Base-by-base conservation (phyloP, 2,888 invertebrate species). In the Thumatha senex region DNA sequence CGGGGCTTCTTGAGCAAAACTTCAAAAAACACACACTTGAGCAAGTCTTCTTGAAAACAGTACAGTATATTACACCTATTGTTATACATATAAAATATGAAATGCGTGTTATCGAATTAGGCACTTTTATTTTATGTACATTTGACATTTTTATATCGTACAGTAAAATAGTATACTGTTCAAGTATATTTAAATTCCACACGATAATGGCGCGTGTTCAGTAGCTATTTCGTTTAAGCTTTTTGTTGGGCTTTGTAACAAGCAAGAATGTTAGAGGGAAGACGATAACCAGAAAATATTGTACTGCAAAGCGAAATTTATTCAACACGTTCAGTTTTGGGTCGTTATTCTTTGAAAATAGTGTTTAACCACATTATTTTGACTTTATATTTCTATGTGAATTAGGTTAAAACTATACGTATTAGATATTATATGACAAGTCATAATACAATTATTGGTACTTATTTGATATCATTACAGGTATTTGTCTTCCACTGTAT, bases 201-300 rank as follows among this genome's bases (percentile, higher is more conserved):
- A 58, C 60, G 56, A 52, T 42, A 62, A 67, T 52, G 57, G 51
- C 63, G 74, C 77, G 76, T 77, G 74, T 68, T 74, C 63, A 74
- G 64, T 61, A 69, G 67, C 64, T 71, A 64, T 76, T 83, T 78
- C 75, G 76, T 82, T 81, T 72, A 65, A 67, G 63, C 63, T 63
- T 65, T 62, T 63, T 63, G 58, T 58, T 61, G 51, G 57, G 60
- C 57, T 48, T 52, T 55, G 33, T 48, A 59, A 49, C 15, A 14
- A 45, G 53, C 60, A 51, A 42, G 39, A 38, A 48, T 47, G 12
- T 33, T 48, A 0, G 52, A 24, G 51, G 40, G 43, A 39, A 40
- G 15, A 45, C 40, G 50, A 46, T 45, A 50, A 46, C 35, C 40
- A 40, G 40, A 46, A 49, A 45, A 40, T 49, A 49, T 49, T 40